Base-by-base conservation (phyloP, 1,140 invertebrate genomes). In the Leptestheria dahalacensis region DNA sequence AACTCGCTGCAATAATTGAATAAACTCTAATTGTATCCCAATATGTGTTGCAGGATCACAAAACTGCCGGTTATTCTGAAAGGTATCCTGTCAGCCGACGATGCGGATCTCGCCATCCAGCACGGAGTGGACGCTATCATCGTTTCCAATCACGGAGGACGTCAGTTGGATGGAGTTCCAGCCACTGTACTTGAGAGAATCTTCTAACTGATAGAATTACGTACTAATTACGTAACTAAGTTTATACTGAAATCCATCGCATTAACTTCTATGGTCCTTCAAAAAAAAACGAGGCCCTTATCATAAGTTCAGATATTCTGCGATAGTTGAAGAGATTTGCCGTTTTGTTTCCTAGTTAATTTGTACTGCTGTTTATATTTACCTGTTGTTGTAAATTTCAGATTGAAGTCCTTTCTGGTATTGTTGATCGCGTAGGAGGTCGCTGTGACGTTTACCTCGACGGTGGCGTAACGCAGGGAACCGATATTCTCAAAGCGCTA, bases 401-500 rank as follows among this genome's bases (percentile, higher is more conserved):
- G 73, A 74, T 77, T 62, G 74, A 77, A 60, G 74, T 66, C 1
- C 64, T 78, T 20, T 67, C 69, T 12, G 72, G 74, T 64, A 66
- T 79, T 29, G 72, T 72, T 2, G 23, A 64, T 50, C 72, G 68
- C 4, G 74, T 79, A 0, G 26, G 64, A 3, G 69, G 68, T 20
- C 62, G 67, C 47, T 68, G 68, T 56, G 71, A 73, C 63, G 67
- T 78, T 1, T 77, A 73, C 62, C 49, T 78, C n/a, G 77, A 78
- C 65, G 73, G 76, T 18, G 77, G 77, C 21, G 63, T 79, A 6
- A 63, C 73, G n/a, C 67, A 62, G 28, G 77, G 77, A 20, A 68
- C 70, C n/a, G 77, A 79, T 66, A 67, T 77, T 25, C 67, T 78
- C 24, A 77, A 77, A 64, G 75, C 77, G 21, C 55, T 78, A 25